Conservation (phyloP, 1,140 invertebrate species). For the Bombyx mandarina region DNA sequence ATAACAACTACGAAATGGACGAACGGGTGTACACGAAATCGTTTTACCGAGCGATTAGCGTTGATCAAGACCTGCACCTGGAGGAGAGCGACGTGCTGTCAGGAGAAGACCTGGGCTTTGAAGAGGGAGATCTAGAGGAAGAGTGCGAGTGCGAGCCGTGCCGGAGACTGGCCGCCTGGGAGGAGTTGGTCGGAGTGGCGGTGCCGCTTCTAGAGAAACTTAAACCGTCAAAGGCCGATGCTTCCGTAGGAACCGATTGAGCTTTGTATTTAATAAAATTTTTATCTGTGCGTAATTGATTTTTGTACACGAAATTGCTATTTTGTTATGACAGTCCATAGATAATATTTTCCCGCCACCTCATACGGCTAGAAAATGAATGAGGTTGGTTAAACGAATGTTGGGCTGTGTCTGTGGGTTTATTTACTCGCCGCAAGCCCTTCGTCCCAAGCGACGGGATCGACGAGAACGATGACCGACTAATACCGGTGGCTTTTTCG, state of each 20-base stretch:
- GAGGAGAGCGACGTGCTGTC: slow-evolving; percentile 25
- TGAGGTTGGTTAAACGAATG: too few species aligned
- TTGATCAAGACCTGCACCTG: slow-evolving; percentile 25
- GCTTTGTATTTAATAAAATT: background rate
- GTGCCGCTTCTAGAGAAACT: slow-evolving; percentile 47
- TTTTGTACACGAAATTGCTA: too few species aligned
- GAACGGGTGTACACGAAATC: slow-evolving; percentile 3
- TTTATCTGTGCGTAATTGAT: background rate
- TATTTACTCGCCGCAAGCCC: too few species aligned
- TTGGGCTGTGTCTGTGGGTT: too few species aligned
- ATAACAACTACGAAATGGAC: slow-evolving; percentile 24
- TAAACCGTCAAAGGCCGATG: slow-evolving; percentile 36
- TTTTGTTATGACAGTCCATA: too few species aligned
- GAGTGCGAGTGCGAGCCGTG: slow-evolving; percentile 45
- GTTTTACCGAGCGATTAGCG: slow-evolving; percentile 22
- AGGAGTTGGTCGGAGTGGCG: slow-evolving; percentile 45
- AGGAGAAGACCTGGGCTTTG: slow-evolving; percentile 47
- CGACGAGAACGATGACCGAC: too few species aligned
- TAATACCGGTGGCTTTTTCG: too few species aligned
- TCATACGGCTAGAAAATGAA: too few species aligned
- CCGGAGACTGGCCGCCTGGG: slow-evolving; percentile 39
- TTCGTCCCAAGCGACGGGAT: too few species aligned
- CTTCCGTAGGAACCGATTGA: slow-evolving; percentile 51
- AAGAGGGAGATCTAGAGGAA: slow-evolving; percentile 38
- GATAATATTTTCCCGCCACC: too few species aligned